phyloP scores from a whole-genome alignment of 2,888 invertebrate species.

The Drosophila maculinotata region DNA sequence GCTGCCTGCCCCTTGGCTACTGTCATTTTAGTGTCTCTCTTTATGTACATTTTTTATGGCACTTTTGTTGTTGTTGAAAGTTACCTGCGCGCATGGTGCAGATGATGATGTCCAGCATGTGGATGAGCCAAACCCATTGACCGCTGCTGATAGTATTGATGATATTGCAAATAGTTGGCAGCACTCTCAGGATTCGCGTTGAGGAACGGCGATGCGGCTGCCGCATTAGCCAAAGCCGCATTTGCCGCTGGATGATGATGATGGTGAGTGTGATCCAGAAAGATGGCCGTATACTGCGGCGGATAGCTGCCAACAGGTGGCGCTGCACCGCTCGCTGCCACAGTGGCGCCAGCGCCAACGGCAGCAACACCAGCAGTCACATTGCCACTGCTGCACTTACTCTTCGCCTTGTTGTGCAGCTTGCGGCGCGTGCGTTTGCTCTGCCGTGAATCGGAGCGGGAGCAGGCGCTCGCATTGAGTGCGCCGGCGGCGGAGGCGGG shows the following conservation, averaged over 20 bases:
- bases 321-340: slow-evolving; percentile 36
- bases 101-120: slow-evolving; percentile 40
- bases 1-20: slow-evolving; percentile 22
- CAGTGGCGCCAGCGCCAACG: slow-evolving; percentile 25
- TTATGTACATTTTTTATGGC: slow-evolving; percentile 47
- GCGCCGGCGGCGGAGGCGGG: slow-evolving; percentile 32
- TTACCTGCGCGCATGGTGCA: slow-evolving; percentile 63
- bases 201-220: slow-evolving; percentile 69
- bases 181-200: slow-evolving; percentile 46
- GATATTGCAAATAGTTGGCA: slow-evolving; percentile 71
- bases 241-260: slow-evolving; percentile 59
- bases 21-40: slow-evolving; percentile 41
- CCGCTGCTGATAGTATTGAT: slow-evolving; percentile 74
- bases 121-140: slow-evolving; percentile 62
- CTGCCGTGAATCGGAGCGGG: slow-evolving; percentile 72
- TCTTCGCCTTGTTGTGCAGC: slow-evolving; percentile 55
- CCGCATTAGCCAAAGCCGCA: slow-evolving; percentile 71
- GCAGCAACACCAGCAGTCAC: slow-evolving; percentile 24
- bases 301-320: slow-evolving; percentile 76
- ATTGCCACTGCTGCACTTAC: slow-evolving; percentile 46
- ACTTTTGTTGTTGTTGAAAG: slow-evolving; percentile 12
- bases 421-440: slow-evolving; percentile 81
- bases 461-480: slow-evolving; percentile 76
- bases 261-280: slow-evolving; percentile 74
- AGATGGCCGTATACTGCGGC: slow-evolving; percentile 84